A percentile compares a stretch with the other conserved stretches of the same genome.
These are phyloP conservation scores for Sarcophaga caerulescens DNA, from an alignment of 2,888 invertebrate species.

Conservation along the genomic window DNA sequence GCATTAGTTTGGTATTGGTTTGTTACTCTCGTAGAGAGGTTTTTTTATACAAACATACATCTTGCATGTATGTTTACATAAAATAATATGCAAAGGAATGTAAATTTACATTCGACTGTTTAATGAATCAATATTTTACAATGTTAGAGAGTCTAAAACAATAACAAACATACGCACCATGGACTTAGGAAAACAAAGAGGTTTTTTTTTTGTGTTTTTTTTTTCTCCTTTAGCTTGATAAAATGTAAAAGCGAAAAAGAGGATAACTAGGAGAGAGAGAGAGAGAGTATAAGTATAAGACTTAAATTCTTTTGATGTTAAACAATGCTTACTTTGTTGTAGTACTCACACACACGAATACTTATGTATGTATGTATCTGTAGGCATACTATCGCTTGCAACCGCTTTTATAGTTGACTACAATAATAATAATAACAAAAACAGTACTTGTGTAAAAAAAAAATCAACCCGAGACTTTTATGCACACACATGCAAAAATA, in stretches of 20 bases:
- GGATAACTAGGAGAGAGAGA: too few relatives aligned
- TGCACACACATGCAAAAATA: too few relatives aligned
- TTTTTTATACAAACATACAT: not conserved
- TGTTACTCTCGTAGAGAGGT: not conserved
- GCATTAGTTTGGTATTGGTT: not conserved
- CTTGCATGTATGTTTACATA: not conserved
- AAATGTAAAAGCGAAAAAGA: too few relatives aligned
- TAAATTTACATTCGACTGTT: constrained; percentile 39
- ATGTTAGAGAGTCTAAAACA: constrained; percentile 9
- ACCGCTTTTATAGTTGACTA: too few relatives aligned
- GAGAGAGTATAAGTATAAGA: too few relatives aligned
- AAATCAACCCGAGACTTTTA: too few relatives aligned
- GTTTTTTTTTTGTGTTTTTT: too few relatives aligned
- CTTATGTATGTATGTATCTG: not conserved
- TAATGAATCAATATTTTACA: constrained; percentile 51
- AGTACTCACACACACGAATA: not conserved
- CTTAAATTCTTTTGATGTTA: constrained; percentile 44
- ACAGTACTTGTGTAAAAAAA: too few relatives aligned
- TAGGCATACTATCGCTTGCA: not conserved
- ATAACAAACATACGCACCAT: not conserved
- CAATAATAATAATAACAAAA: too few relatives aligned
- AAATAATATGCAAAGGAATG: not conserved
- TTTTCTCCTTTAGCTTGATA: too few relatives aligned
- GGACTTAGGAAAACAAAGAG: too few relatives aligned
- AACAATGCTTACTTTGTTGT: constrained; percentile 53